Evolutionary conservation across 2,888 invertebrate species (phyloP).

Genomic region (Sesia bembeciformis): DNA sequence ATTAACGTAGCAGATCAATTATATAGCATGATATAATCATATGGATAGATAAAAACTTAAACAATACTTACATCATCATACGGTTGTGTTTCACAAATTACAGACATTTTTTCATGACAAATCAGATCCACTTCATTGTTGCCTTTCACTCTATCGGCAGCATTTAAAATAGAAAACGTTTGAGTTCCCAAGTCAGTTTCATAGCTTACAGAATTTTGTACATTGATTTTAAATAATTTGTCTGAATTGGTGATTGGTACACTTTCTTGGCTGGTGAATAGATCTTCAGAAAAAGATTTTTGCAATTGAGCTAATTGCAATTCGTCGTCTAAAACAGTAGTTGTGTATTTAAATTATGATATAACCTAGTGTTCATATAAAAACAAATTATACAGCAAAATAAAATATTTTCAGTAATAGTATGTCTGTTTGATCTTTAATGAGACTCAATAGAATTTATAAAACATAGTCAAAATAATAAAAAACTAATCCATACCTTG

Average conservation of each 20-base stretch:
- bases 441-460: neutral
- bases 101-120: neutral
- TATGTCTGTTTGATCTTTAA: neutral
- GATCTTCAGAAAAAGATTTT: constrained; percentile 39
- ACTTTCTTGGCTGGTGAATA: constrained; percentile 46
- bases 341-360: neutral
- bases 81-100: constrained; percentile 29
- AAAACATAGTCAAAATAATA: neutral
- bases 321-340: constrained; percentile 41
- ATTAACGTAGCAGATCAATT: no score
- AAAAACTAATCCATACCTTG: constrained; percentile 31
- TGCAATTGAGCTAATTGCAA: constrained; percentile 46
- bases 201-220: constrained; percentile 7
- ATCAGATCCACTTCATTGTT: neutral
- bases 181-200: constrained; percentile 37
- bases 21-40: constrained; percentile 1
- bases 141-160: neutral
- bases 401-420: no score
- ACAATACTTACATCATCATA: constrained; percentile 34
- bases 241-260: constrained; percentile 4
- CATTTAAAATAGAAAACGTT: constrained; percentile 42
- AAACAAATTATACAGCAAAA: no score
- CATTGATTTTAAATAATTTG: neutral
- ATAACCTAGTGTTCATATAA: neutral
- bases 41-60: neutral